A percentile compares a stretch with the other conserved stretches of the same genome.
Evolutionary conservation across 2,113 vertebrate species (phyloP).

Genomic region (Gavialis gangeticus): DNA sequence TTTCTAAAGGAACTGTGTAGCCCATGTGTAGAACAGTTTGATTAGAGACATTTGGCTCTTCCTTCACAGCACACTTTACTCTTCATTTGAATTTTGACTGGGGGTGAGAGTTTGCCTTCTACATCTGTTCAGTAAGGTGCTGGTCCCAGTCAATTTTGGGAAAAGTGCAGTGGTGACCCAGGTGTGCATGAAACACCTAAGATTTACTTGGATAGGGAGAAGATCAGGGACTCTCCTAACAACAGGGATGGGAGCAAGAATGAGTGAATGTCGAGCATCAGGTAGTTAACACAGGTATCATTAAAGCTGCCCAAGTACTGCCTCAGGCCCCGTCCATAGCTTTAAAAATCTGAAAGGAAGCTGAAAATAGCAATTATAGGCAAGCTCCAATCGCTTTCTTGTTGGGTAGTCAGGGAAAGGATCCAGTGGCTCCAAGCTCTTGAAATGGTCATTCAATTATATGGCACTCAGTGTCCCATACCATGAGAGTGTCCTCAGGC

Average conservation of each 20-base stretch:
- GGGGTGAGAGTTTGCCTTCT: background rate
- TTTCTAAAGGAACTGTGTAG: background rate
- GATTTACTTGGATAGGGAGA: no score
- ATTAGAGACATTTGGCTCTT: background rate
- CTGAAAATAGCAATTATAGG: accelerated
- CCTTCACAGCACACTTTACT: background rate
- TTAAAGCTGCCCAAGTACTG: background rate
- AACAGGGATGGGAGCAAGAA: background rate
- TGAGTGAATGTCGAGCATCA: background rate
- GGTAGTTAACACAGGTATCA: background rate
- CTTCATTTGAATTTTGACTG: background rate
- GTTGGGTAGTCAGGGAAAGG: background rate
- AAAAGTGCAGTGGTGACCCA: background rate
- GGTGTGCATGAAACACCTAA: background rate
- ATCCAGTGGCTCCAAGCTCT: background rate
- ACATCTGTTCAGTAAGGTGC: background rate
- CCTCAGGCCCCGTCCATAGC: background rate
- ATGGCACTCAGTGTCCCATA: no score
- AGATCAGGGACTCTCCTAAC: no score
- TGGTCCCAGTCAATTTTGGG: background rate
- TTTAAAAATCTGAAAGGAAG: background rate
- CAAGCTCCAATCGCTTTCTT: background rate
- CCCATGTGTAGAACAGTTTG: background rate
- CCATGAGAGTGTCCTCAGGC: no score
- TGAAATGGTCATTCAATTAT: background rate